Evolutionary conservation across 2,797 vertebrate species (phyloP), one percentile per base, ranked within the genome.

Genomic region (Sciurus carolinensis): DNA sequence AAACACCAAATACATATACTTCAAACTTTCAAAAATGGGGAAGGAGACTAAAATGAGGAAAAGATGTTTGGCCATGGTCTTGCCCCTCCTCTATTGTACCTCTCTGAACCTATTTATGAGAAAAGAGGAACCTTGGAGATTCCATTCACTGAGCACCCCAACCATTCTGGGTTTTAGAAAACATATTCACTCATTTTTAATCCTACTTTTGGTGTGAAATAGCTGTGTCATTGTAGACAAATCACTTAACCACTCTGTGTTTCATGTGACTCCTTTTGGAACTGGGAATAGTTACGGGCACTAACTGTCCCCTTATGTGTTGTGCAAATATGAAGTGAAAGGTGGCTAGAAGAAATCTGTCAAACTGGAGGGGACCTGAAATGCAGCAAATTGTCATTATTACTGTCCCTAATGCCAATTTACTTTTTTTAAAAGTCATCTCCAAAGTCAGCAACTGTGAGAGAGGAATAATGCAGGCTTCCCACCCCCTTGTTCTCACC

Each of bases 91-190:
- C 8, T 1, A 69, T 20, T 24, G 77, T 59, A 52, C 18, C 7
- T 87, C 28, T 88, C 47, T 14, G 9, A 82, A 64, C 30, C 57
- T 24, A 54, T 28, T 66, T 2, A 6, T 89, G 28, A 69, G 42
- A 64, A 57, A 73, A 26, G 14, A 91, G 26, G 52, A 86, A 26
- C 0, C 8, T 12, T 75, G 69, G 1, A 64, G 57, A 87, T 54
- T 47, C 42, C 20, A 54, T 62, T 26, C 0, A 28, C 2, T 18
- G 12, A 81, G 59, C 52, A 69, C 2, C 3, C 47, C 24, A 79
- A 54, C 5, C 1, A 47, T 71, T 28, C 36, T 84, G 36, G 18
- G 42, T n/a, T 93, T 86, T 50, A 62, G 84, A 91, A 93, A 69
- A 9, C 5, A 2, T 2, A 20, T 22, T 93, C 36, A 4, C n/a